phyloP scores from a whole-genome alignment of 2,113 vertebrate genomes.

The Actenoides hombroni region DNA sequence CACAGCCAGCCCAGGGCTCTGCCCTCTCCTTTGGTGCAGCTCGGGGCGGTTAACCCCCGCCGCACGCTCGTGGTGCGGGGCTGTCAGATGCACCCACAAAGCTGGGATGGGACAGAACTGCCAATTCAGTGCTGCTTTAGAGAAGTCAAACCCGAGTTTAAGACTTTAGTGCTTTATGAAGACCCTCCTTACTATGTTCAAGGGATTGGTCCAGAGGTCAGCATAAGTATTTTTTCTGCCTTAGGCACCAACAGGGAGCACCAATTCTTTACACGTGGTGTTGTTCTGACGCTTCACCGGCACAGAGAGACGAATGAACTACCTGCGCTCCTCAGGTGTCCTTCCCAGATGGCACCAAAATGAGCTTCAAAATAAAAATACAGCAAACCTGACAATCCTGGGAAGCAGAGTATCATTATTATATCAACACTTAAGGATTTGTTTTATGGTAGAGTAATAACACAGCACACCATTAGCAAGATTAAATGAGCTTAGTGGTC shows the following conservation, averaged over 20 bases:
- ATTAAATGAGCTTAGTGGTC: constrained; percentile 1
- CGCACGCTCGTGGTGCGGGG: background rate
- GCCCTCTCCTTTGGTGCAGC: background rate
- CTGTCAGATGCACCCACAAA: background rate
- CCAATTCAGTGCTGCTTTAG: background rate
- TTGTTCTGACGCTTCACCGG: background rate
- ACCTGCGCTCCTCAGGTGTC: background rate
- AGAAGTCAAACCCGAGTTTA: background rate
- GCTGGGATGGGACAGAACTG: background rate
- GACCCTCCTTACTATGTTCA: background rate
- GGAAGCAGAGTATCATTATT: background rate
- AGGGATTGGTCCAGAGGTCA: background rate
- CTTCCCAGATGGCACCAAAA: background rate
- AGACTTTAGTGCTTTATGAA: background rate
- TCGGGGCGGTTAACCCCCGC: background rate
- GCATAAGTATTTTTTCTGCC: background rate
- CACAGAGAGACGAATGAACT: background rate
- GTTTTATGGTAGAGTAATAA: background rate
- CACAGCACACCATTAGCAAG: background rate
- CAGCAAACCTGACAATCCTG: background rate
- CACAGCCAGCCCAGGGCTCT: background rate
- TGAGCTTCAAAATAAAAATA: background rate
- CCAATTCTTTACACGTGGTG: background rate
- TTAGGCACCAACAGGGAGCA: background rate
- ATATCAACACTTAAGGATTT: background rate